Percentiles rank a stretch among this genome's conserved stretches.
Conservation (phyloP, 2,797 vertebrate genomes). For the Channallabes apus region DNA sequence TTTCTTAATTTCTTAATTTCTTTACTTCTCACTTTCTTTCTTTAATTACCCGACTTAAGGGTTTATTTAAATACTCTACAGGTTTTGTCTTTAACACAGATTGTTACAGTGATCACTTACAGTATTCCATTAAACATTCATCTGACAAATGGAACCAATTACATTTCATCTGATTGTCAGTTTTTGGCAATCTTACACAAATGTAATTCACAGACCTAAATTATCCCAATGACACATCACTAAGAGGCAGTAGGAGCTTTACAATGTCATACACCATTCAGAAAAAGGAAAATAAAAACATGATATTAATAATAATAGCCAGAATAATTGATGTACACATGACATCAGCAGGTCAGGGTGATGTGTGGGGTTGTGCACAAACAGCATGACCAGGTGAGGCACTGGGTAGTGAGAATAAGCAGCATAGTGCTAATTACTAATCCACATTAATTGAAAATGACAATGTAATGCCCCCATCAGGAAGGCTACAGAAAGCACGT, state of each 20-base stretch:
- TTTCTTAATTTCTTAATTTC: no score
- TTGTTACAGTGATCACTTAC: neutral
- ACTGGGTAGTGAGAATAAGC: neutral
- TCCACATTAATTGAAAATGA: neutral
- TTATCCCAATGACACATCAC: neutral
- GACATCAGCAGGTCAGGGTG: neutral
- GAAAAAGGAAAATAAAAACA: no score
- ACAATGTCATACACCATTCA: neutral
- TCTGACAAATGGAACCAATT: constrained; percentile 2
- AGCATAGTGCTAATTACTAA: neutral
- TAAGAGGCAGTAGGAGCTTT: neutral
- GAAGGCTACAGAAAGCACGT: no score
- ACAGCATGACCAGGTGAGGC: neutral
- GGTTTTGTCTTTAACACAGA: neutral
- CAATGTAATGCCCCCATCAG: neutral
- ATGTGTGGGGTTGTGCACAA: neutral
- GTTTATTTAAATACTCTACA: neutral
- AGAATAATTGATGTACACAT: neutral
- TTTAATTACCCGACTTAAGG: neutral
- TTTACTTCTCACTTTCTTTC: neutral
- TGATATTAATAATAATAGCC: neutral
- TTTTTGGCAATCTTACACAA: neutral
- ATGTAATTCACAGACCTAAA: neutral
- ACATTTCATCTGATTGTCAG: neutral
- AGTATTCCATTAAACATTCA: constrained; percentile 4